A percentile compares a stretch with the other conserved stretches of the same genome.
Conservation (phyloP, 2,113 vertebrate species). For the Henicopernis longicauda region DNA sequence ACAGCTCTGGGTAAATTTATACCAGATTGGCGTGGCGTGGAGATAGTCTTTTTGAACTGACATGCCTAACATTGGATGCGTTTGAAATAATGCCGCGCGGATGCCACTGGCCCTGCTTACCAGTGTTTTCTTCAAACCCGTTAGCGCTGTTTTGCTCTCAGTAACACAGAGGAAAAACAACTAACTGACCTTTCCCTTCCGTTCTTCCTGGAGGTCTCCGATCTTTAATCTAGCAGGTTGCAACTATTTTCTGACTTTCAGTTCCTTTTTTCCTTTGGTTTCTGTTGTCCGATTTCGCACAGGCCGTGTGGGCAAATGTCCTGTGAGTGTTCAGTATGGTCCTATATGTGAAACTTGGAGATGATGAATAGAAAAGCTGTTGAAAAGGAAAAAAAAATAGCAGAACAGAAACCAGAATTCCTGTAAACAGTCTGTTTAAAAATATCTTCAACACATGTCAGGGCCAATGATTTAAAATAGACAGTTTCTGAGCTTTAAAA, state of each 20-base stretch:
- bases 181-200: not conserved
- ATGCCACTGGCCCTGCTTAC: not conserved
- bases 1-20: not conserved
- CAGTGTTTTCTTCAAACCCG: not conserved
- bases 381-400: not conserved
- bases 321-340: not conserved
- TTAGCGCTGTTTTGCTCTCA: not conserved
- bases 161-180: not conserved
- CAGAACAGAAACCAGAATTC: conserved; percentile 63
- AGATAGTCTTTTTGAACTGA: not conserved
- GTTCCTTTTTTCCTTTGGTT: not conserved
- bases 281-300: not conserved
- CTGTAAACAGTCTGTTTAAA: conserved; percentile 59
- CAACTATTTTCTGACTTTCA: not conserved
- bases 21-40: not conserved
- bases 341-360: not conserved
- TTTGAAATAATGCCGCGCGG: not conserved
- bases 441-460: conserved; percentile 35
- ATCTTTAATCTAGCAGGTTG: not conserved
- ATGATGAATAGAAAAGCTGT: conserved; percentile 15
- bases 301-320: not conserved
- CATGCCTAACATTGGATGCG: fast-evolving
- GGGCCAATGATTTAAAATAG: conserved; percentile 16
- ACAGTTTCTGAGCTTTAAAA: conserved; percentile 1
- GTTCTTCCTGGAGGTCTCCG: not conserved